Evolutionary conservation across 2,888 invertebrate species (phyloP).

Genomic region (Dryadula phaetusa): DNA sequence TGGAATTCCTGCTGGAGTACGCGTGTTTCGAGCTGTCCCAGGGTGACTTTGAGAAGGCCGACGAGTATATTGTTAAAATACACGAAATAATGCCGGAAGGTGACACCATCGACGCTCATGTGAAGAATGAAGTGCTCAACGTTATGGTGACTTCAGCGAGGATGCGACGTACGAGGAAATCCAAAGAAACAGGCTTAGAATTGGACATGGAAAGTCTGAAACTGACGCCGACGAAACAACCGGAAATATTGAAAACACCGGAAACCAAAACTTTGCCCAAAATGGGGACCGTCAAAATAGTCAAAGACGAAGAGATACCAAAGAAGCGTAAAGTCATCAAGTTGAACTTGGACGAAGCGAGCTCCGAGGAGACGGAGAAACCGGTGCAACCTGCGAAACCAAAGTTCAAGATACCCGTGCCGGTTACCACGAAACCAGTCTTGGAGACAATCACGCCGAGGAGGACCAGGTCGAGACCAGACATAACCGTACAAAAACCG

Average conservation of each 20-base stretch:
- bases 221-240: constrained; percentile 51
- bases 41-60: constrained; percentile 53
- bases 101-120: constrained; percentile 49
- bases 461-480: constrained; percentile 51
- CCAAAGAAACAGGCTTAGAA: constrained; percentile 50
- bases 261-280: constrained; percentile 54
- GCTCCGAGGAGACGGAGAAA: constrained; percentile 53
- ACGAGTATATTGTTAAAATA: constrained; percentile 61
- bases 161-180: constrained; percentile 52
- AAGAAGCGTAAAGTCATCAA: constrained; percentile 63
- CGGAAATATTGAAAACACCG: constrained; percentile 39
- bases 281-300: constrained; percentile 51
- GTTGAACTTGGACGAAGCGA: constrained; percentile 61
- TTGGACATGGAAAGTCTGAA: constrained; percentile 58
- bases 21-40: constrained; percentile 63
- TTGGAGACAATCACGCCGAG: constrained; percentile 65
- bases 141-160: constrained; percentile 60
- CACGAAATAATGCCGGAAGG: constrained; percentile 61
- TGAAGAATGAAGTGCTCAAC: constrained; percentile 64
- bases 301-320: constrained; percentile 67
- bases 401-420: constrained; percentile 70
- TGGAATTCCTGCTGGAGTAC: constrained; percentile 63
- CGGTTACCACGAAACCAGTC: constrained; percentile 56
- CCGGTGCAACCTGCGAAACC: constrained; percentile 40
- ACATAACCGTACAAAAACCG: constrained; percentile 52